Base-by-base conservation (phyloP, 1,140 invertebrate species). In the Cydia strobilella region DNA sequence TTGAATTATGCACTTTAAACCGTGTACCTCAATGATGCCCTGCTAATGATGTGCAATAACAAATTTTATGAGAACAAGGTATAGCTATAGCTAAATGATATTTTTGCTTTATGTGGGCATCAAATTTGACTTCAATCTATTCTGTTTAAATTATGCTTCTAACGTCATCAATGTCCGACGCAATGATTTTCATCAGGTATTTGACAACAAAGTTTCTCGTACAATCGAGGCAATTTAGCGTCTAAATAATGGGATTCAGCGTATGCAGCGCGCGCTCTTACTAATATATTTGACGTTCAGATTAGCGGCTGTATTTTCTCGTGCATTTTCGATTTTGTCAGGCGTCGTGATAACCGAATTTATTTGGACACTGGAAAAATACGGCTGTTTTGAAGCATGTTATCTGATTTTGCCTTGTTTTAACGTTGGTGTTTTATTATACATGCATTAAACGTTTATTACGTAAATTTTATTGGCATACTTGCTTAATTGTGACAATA, bases 271-370 rank as follows among this genome's bases (percentile, higher is more conserved):
- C 12, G 45, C 9, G 63, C 54, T 20, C 65, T 69, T 27, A 23
- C 65, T 69, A 69, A 69, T 69, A 42, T 69, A 69, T 69, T 69
- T 42, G 65, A 39, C 65, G 27, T 39, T 31, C n/a, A 18, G 31
- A 69, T 69, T 69, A 69, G 31, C 23, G 65, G 31, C 54, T 23
- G 20, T 42, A 18, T 69, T 69, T 69, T 69, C 65, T 3, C 65
- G 65, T 69, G 65, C 27, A 69, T 39, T 69, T 69, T 23, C 65
- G 65, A 69, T 69, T 69, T 69, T n/a, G 63, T 66, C 63, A 31
- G 15, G 63, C 65, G 31, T 18, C 27, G 9, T 69, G 27, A 69
- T 35, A 69, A 69, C 65, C n/a, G 12, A 25, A 31, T 66, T 25
- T 13, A 66, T 69, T 39, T 39, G 31, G n/a, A 3, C 0, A 69